Evolutionary conservation across 64 coral and sea anemone genomes (phyloP).

Genomic region (Trachythela sp.): DNA sequence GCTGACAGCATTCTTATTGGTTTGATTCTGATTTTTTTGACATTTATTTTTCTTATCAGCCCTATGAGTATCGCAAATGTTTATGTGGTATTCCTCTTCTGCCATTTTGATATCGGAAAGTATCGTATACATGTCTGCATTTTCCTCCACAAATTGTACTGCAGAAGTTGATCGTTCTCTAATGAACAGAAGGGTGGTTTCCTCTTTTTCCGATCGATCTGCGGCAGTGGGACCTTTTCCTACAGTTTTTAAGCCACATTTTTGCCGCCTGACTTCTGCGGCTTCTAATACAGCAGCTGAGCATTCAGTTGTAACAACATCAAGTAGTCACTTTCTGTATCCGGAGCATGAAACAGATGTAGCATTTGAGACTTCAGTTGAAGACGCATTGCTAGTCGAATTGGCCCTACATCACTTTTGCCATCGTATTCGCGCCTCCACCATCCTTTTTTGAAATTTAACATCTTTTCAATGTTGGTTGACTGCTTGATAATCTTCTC

Average conservation of each 20-base stretch:
- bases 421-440: slow-evolving; percentile 25
- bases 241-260: neutral
- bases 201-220: neutral
- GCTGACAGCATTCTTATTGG: neutral
- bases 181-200: no score
- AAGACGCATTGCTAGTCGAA: neutral
- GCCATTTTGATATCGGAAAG: neutral
- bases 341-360: neutral
- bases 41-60: slow-evolving; percentile 22
- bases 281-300: slow-evolving; percentile 18
- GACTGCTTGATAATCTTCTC: no score
- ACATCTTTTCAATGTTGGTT: slow-evolving; percentile 48
- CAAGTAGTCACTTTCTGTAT: slow-evolving; percentile 14
- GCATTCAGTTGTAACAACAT: slow-evolving; percentile 24
- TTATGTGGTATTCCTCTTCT: neutral
- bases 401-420: slow-evolving; percentile 17
- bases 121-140: neutral
- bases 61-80: neutral
- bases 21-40: neutral
- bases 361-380: slow-evolving; percentile 29
- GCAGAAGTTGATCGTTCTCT: neutral
- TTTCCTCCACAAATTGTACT: neutral
- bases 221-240: neutral
- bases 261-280: neutral
- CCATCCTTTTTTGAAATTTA: slow-evolving; percentile 43